Evolutionary conservation across 1,140 invertebrate genomes (phyloP).

Genomic region (Hypsibius dujardini): DNA sequence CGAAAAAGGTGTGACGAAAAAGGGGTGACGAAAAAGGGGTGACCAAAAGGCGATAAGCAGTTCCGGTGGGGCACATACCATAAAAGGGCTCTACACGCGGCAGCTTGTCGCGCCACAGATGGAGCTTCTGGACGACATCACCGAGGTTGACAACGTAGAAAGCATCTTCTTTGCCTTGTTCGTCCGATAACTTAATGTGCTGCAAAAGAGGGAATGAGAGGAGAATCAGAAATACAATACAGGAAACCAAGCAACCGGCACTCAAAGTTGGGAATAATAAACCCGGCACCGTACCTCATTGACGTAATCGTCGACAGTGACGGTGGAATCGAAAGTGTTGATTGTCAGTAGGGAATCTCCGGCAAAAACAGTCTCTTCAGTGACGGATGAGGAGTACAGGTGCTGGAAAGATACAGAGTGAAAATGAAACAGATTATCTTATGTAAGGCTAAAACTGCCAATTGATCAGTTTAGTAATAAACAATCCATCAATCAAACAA

Average conservation of each 20-base stretch:
- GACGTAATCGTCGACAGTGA: neutral
- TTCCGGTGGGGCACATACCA: slow-evolving; percentile 30
- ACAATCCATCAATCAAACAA: no score
- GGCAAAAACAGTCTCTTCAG: neutral
- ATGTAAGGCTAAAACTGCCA: no score
- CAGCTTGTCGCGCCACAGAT: slow-evolving; percentile 60
- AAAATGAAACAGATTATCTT: no score
- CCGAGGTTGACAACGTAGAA: slow-evolving; percentile 83
- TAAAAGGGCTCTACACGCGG: slow-evolving; percentile 82
- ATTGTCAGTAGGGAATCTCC: neutral
- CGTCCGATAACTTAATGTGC: neutral
- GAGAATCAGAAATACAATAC: no score
- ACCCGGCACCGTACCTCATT: neutral
- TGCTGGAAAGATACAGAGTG: no score
- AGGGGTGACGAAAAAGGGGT: slow-evolving; percentile 36
- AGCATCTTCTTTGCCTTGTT: slow-evolving; percentile 51
- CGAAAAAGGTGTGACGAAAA: slow-evolving; percentile 16
- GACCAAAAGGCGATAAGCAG: no score
- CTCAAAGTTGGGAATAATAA: no score
- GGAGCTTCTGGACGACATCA: slow-evolving; percentile 64
- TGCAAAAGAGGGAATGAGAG: no score
- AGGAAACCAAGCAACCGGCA: no score
- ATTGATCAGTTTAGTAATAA: no score
- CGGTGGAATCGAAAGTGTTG: slow-evolving; percentile 5
- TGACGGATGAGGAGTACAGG: neutral